A percentile compares a stretch with the other conserved stretches of the same genome.
These are phyloP conservation scores for Cinclus cinclus DNA, from an alignment of 2,113 vertebrate species.

Conservation along the genomic window DNA sequence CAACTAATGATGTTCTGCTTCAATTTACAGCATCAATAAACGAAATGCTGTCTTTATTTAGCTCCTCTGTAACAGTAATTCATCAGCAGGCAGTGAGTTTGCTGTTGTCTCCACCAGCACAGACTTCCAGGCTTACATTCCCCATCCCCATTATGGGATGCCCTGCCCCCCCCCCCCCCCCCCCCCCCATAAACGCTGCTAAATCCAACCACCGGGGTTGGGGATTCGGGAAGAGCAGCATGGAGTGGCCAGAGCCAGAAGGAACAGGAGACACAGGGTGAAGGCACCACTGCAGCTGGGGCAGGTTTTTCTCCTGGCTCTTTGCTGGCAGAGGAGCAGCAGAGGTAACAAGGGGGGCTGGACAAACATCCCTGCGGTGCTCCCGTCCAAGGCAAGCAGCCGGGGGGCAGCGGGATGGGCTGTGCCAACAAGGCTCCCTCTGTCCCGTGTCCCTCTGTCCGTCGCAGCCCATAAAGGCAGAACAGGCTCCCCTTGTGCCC, in stretches of 20 bases:
- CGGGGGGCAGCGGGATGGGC: not conserved
- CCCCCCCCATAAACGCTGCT: rapidly evolving
- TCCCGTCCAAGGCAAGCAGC: slow-evolving; percentile 7
- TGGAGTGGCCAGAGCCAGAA: rapidly evolving
- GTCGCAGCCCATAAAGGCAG: rapidly evolving
- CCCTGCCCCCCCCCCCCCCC: too few species aligned
- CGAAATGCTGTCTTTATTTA: not conserved
- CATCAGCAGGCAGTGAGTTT: not conserved
- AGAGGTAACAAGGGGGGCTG: not conserved
- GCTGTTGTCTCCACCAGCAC: not conserved
- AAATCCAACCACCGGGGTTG: rapidly evolving
- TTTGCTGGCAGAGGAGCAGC: not conserved
- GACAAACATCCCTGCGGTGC: not conserved
- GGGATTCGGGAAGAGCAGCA: rapidly evolving
- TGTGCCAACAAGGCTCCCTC: not conserved
- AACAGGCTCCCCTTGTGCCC: slow-evolving; percentile 31
- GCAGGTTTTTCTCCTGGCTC: rapidly evolving
- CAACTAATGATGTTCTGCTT: not conserved
- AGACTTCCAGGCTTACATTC: not conserved
- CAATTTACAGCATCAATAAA: not conserved
- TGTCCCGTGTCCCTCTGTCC: not conserved
- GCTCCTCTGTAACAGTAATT: not conserved
- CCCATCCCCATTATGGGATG: not conserved
- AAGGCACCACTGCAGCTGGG: not conserved
- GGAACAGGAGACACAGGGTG: rapidly evolving